These are phyloP conservation scores for Catharus ustulatus DNA, from an alignment of 2,797 vertebrate species.

Conservation along the genomic window DNA sequence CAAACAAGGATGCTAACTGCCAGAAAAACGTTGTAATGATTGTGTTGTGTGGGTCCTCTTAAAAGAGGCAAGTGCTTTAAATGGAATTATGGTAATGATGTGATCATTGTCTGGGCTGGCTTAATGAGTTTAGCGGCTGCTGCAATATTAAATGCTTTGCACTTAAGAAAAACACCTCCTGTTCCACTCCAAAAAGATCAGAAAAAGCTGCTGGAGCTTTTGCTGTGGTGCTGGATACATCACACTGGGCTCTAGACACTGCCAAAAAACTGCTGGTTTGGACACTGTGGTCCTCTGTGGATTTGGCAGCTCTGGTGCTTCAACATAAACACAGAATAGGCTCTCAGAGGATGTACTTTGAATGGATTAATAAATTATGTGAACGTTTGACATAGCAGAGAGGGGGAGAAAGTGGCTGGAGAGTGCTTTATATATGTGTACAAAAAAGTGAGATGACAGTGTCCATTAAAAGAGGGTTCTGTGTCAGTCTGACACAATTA, in stretches of 20 bases:
- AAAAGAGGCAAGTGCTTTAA: constrained; percentile 11
- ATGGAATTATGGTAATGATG: constrained; percentile 49
- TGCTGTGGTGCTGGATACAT: background rate
- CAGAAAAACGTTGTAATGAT: constrained; percentile 11
- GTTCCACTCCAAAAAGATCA: background rate
- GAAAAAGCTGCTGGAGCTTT: background rate
- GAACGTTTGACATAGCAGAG: no score
- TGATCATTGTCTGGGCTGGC: constrained; percentile 25
- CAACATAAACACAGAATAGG: background rate
- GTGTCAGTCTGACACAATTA: background rate
- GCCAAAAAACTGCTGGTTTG: background rate
- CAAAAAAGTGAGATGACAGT: background rate
- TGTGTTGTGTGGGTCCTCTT: background rate
- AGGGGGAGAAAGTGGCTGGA: background rate
- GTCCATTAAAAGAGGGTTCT: background rate
- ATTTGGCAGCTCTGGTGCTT: constrained; percentile 1
- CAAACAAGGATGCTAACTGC: constrained; percentile 3
- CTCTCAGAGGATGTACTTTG: background rate
- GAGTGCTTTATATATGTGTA: rapidly evolving
- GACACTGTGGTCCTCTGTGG: background rate
- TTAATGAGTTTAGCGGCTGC: constrained; percentile 30
- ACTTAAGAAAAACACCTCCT: constrained; percentile 45
- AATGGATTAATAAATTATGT: background rate
- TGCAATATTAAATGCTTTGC: constrained; percentile 18
- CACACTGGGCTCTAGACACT: rapidly evolving